These are phyloP conservation scores for Chelonia mydas DNA, from an alignment of 2,797 vertebrate genomes.

Conservation along the genomic window DNA sequence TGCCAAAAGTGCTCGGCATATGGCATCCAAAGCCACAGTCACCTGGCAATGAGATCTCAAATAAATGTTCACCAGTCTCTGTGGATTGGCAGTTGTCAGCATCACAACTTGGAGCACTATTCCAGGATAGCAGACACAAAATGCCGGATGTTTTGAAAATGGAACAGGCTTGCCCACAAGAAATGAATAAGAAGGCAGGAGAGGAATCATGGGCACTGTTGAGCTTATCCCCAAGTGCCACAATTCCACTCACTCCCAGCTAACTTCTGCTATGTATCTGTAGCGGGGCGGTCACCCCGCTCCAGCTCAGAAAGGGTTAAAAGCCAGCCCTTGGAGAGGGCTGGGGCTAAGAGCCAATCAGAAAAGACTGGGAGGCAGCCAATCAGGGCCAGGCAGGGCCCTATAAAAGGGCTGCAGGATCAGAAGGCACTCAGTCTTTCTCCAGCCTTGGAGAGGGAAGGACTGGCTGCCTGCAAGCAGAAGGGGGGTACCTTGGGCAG, in stretches of 20 bases:
- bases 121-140: neutral
- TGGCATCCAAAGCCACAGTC: neutral
- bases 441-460: too few relatives aligned
- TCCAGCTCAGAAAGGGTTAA: too few relatives aligned
- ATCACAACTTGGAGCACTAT: neutral
- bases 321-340: too few relatives aligned
- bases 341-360: too few relatives aligned
- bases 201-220: neutral
- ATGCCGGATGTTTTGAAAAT: neutral
- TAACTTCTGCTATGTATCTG: neutral
- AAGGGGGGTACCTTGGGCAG: too few relatives aligned
- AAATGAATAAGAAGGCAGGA: neutral
- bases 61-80: neutral
- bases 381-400: too few relatives aligned
- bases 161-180: neutral
- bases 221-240: neutral
- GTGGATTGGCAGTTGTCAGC: neutral
- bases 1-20: neutral
- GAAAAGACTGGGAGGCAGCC: too few relatives aligned
- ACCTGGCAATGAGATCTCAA: neutral
- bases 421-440: too few relatives aligned
- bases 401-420: too few relatives aligned
- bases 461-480: too few relatives aligned
- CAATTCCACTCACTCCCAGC: neutral
- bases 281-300: too few relatives aligned